Evolutionary conservation across 2,113 vertebrate genomes (phyloP), one percentile per base, ranked within the genome.

Genomic region (Verasper variegatus): DNA sequence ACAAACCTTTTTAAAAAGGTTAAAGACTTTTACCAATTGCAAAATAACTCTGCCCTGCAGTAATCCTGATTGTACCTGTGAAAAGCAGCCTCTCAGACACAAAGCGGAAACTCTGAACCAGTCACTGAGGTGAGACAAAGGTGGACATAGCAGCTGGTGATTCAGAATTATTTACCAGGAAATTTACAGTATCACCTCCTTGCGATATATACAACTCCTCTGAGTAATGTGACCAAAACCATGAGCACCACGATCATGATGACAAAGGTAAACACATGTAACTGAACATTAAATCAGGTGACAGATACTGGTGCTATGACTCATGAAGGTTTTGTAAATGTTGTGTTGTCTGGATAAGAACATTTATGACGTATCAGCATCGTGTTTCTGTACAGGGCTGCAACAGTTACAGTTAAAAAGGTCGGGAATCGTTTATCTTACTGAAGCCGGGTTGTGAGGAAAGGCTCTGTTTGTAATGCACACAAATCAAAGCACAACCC

Each of bases 261-360:
- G 52, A 81, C 47, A 76, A 71, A 63, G 31, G 5, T 80, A 81
- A 86, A 78, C 76, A 73, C 0, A 12, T 72, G 11, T 14, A 37
- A 18, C 23, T 37, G 10, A 45, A 18, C 56, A 56, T 37, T 67
- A 63, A 83, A 76, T 76, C 42, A 61, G 54, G 59, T 65, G 31
- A 76, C 0, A 27, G 40, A 61, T 68, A 40, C 21, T n/a, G 60
- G 23, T 10, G 42, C 26, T 20, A 17, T 73, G 71, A 81, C 21
- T 71, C 68, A 59, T 61, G 17, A 51, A 37, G 54, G 49, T 59
- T 57, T 20, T 45, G 37, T 20, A 60, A 63, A 59, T 60, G 11
- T 14, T 23, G 6, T 17, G 21, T 21, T 54, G 59, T 79, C 40
- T 68, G 17, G 23, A 74, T 60, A 42, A 51, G n/a, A 73, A 62